Evolutionary conservation across 2,113 vertebrate species (phyloP), one percentile per base, ranked within the genome.

Genomic region (Platichthys flesus): DNA sequence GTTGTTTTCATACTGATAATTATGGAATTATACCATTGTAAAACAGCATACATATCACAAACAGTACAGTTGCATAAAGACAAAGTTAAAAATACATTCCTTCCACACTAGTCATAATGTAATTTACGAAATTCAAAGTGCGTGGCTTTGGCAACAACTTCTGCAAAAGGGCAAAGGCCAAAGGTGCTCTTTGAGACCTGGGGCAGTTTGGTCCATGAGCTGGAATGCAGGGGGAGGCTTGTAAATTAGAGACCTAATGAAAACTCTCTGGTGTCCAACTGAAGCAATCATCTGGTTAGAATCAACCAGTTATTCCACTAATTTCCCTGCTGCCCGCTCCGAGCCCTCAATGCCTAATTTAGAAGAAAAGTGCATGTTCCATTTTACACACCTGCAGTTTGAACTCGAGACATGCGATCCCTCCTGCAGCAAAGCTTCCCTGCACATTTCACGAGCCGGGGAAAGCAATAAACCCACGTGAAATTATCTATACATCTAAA

Each of bases 251-350:
- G 93, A 92, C 94, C 95, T 97, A 98, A 98, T 98, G 96, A 97
- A 98, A 98, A 96, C 88, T 90, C 90, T 90, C 95, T 94, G 96
- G 95, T 97, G 96, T 97, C 96, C 96, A 95, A 97, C 95, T 95
- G 94, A 93, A 96, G 95, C 96, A 96, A 97, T 98, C 97, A 98
- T 98, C 97, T 98, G 97, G 97, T 97, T 98, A 97, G 96, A 98
- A 98, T 99, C 97, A 98, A 95, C 95, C 95, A 93, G 96, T 98
- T 97, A 97, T 98, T 98, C 95, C 94, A 95, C 96, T 96, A 96
- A 98, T 97, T 98, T 97, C 95, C 95, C 94, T 91, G 91, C 95
- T 93, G 92, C 96, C 95, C 94, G 95, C 91, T 95, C 92, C 90
- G 87, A 95, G 95, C 95, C 95, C 95, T 96, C 95, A 95, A 96